Percentiles rank a stretch among this genome's conserved stretches.
phyloP scores from a whole-genome alignment of 2,797 vertebrate species.

The Anguilla obscura region DNA sequence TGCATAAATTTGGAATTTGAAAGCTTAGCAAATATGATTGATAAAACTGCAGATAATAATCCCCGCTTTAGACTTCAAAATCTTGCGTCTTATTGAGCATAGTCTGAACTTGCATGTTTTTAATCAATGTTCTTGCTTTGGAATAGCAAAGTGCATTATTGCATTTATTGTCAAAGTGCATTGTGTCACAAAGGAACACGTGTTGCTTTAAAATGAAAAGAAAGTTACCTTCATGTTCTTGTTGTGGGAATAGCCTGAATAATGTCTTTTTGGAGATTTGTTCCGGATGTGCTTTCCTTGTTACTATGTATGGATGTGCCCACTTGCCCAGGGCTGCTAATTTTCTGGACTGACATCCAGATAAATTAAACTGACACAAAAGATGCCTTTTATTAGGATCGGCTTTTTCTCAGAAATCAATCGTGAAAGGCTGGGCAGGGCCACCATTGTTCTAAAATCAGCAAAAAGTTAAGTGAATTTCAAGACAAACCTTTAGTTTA shows the following conservation, averaged over 20 bases:
- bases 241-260: neutral
- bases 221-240: too few species aligned
- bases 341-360: neutral
- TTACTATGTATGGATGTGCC: neutral
- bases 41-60: neutral
- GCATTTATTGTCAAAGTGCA: too few species aligned
- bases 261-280: neutral
- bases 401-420: neutral
- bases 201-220: too few species aligned
- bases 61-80: neutral
- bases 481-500: too few species aligned
- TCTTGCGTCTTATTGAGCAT: too few species aligned
- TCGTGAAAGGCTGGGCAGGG: neutral
- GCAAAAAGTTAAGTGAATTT: too few species aligned
- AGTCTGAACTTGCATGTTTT: neutral
- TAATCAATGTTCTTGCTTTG: neutral
- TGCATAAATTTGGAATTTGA: neutral
- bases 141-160: too few species aligned
- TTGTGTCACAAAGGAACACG: too few species aligned
- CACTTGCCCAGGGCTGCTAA: neutral
- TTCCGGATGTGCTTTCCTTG: neutral
- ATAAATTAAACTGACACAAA: neutral
- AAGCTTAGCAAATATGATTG: neutral
- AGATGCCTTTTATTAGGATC: neutral
- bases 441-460: neutral